A percentile compares a stretch with the other conserved stretches of the same genome.
Conservation (phyloP, 2,888 invertebrate species). For the Phyllotreta striolata region DNA sequence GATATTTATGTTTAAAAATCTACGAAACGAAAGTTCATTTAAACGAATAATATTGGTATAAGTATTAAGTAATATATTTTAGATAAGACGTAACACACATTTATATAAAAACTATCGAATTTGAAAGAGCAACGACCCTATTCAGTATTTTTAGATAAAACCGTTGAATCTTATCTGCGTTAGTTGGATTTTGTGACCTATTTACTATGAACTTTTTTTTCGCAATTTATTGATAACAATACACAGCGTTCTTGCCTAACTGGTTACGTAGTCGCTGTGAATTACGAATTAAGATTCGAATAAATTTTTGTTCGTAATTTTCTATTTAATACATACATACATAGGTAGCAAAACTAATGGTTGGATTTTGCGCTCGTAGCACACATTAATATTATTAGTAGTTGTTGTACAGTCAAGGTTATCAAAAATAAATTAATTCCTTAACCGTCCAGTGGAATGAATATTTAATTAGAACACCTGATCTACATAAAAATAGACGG, state of each 20-base stretch:
- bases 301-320: constrained; percentile 1
- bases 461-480: constrained; percentile 5
- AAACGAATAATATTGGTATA: constrained; percentile 1
- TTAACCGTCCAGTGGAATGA: constrained; percentile 7
- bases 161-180: constrained; percentile 18
- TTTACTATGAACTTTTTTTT: constrained; percentile 15
- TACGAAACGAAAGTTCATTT: constrained; percentile 6
- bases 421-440: constrained; percentile 15
- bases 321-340: neutral
- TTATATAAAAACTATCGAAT: constrained; percentile 22
- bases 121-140: constrained; percentile 27
- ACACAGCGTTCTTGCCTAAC: neutral
- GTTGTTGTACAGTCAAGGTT: constrained; percentile 15
- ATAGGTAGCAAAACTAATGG: neutral
- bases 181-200: constrained; percentile 14
- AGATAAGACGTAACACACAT: constrained; percentile 23
- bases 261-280: too few relatives aligned
- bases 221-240: constrained; percentile 4
- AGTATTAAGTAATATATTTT: constrained; percentile 15
- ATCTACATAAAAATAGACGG: too few relatives aligned
- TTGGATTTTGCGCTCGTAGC: constrained; percentile 1
- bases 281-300: too few relatives aligned
- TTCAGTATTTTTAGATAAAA: constrained; percentile 22
- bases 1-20: too few relatives aligned
- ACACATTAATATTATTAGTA: constrained; percentile 5